phyloP scores from a whole-genome alignment of 2,113 vertebrate genomes.

The Hippocampus barbouri region DNA sequence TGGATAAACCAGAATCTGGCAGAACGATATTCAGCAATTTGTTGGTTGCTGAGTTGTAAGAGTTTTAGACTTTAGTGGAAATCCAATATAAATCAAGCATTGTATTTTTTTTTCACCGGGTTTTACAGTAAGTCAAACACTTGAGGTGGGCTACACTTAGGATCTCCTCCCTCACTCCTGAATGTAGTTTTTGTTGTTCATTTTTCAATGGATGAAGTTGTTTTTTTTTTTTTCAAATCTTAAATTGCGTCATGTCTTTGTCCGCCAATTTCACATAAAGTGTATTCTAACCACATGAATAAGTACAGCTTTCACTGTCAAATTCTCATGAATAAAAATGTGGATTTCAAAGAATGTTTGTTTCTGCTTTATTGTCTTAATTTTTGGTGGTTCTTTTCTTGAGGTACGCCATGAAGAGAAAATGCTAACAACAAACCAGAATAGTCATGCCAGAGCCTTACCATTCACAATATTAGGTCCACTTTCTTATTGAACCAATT shows the following conservation, averaged over 20 bases:
- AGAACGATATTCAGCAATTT: background rate
- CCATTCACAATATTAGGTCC: background rate
- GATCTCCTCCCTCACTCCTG: conserved; percentile 28
- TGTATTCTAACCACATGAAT: conserved; percentile 51
- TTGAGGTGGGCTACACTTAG: conserved; percentile 39
- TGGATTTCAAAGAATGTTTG: background rate
- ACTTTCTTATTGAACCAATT: no score
- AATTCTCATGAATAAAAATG: conserved; percentile 44
- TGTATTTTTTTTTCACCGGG: conserved; percentile 30
- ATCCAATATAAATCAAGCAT: conserved; percentile 21
- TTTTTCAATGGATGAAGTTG: background rate
- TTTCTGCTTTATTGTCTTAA: conserved; percentile 10
- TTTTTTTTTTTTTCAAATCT: conserved; percentile 4
- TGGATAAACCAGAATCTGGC: background rate
- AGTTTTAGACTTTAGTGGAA: conserved; percentile 15
- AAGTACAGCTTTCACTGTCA: conserved; percentile 58
- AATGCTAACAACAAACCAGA: background rate
- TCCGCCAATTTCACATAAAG: conserved; percentile 44
- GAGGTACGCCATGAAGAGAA: background rate
- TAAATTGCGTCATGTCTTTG: conserved; percentile 34
- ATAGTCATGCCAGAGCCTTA: background rate
- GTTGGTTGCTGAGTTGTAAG: conserved; percentile 2
- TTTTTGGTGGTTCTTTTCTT: background rate
- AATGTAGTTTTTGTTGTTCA: conserved; percentile 6
- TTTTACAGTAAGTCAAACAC: conserved; percentile 22